Conservation (phyloP, 2,113 vertebrate genomes). For the Oenanthe melanoleuca region DNA sequence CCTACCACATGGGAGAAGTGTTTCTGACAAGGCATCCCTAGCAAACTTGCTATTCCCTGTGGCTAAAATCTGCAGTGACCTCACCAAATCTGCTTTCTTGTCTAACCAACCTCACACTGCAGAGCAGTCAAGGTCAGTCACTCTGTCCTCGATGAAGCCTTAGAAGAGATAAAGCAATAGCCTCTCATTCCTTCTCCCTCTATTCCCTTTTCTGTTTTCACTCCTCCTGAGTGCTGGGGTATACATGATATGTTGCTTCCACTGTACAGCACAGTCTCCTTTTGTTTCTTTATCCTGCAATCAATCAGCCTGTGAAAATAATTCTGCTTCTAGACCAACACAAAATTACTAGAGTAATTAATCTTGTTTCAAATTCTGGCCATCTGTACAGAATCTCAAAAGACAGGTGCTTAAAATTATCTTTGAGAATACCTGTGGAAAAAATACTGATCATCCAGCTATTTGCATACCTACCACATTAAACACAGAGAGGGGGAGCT, state of each 20-base stretch:
- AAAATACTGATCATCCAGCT: constrained; percentile 42
- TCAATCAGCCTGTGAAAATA: background rate
- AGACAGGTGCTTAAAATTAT: constrained; percentile 53
- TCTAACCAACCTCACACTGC: background rate
- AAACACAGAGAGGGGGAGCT: constrained; percentile 8
- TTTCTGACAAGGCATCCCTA: background rate
- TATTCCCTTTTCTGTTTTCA: background rate
- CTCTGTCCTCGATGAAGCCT: background rate
- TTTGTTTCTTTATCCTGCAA: constrained; percentile 2
- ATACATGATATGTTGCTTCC: background rate
- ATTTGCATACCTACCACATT: constrained; percentile 24
- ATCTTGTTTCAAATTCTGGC: constrained; percentile 50
- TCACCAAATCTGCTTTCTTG: background rate
- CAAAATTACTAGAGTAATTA: constrained; percentile 39
- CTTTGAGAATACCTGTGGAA: constrained; percentile 57
- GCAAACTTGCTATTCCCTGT: background rate
- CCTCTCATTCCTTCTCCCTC: background rate
- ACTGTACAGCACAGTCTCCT: background rate
- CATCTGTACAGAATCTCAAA: constrained; percentile 49
- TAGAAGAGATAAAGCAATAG: background rate
- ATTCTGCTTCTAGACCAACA: background rate
- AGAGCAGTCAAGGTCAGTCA: background rate
- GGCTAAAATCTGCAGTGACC: background rate
- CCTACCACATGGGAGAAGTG: background rate
- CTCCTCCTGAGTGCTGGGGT: background rate